Conservation (phyloP, 2,888 invertebrate species). For the Quadriops clusia region DNA sequence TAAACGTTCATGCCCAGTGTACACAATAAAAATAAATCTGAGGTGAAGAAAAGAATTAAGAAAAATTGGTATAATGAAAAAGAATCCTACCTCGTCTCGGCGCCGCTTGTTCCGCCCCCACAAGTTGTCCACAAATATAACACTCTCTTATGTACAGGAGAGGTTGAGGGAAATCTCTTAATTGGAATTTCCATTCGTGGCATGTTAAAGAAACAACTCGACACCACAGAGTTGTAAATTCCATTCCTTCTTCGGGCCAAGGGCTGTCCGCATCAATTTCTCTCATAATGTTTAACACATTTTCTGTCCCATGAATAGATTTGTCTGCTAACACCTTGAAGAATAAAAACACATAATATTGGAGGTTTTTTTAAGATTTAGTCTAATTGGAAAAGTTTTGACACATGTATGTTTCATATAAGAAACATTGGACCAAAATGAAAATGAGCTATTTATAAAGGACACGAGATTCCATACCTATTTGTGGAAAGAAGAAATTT, state of each 20-base stretch:
- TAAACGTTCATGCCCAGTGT: too few relatives aligned
- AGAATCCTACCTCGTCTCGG: conserved; percentile 37
- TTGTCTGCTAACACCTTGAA: conserved; percentile 62
- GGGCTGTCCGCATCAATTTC: conserved; percentile 83
- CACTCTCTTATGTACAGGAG: conserved; percentile 74
- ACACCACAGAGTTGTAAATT: conserved; percentile 89
- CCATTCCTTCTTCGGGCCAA: conserved; percentile 81
- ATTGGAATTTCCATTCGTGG: conserved; percentile 73
- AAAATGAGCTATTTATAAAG: too few relatives aligned
- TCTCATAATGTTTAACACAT: conserved; percentile 58
- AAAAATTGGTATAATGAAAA: neutral
- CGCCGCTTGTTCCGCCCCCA: conserved; percentile 80
- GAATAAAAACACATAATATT: conserved; percentile 45
- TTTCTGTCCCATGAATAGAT: conserved; percentile 68
- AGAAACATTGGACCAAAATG: too few relatives aligned
- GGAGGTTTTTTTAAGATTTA: neutral
- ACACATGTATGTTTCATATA: too few relatives aligned
- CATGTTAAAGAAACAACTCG: conserved; percentile 73
- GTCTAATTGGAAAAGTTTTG: too few relatives aligned
- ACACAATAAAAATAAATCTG: too few relatives aligned
- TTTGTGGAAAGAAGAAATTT: too few relatives aligned
- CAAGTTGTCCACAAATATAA: conserved; percentile 78
- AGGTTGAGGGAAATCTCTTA: conserved; percentile 93
- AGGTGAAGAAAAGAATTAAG: neutral
- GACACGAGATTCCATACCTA: too few relatives aligned